Conservation (phyloP, 2,113 vertebrate species). For the Stomatorhinus ivindoensis region DNA sequence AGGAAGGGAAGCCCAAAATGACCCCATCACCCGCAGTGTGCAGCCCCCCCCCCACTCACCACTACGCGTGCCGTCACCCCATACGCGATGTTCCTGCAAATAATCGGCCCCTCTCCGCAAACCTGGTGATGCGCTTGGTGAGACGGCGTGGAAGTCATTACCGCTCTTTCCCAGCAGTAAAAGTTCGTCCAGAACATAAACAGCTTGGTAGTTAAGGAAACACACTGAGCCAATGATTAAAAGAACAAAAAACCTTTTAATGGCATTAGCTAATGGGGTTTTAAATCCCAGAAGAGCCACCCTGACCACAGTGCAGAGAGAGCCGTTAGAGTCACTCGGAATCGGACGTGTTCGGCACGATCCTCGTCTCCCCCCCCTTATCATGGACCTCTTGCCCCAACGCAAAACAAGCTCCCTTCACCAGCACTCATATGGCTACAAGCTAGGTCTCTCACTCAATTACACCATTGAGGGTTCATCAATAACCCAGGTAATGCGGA, state of each 20-base stretch:
- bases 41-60: background rate
- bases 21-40: background rate
- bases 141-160: background rate
- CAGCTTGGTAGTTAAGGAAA: slow-evolving; percentile 3
- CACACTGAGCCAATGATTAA: background rate
- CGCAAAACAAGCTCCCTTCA: background rate
- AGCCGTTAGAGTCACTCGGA: background rate
- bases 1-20: background rate
- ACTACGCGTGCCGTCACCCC: background rate
- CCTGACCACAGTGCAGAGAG: background rate
- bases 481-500: background rate
- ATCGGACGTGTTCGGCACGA: background rate
- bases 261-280: background rate
- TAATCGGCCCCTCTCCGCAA: background rate
- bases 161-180: background rate
- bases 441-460: background rate
- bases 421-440: background rate
- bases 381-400: background rate
- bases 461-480: background rate
- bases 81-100: background rate
- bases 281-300: background rate
- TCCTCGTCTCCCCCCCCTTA: too few relatives aligned
- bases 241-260: background rate
- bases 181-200: background rate
- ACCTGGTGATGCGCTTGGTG: background rate